phyloP scores from a whole-genome alignment of 2,888 invertebrate species.

The Noctua janthina region DNA sequence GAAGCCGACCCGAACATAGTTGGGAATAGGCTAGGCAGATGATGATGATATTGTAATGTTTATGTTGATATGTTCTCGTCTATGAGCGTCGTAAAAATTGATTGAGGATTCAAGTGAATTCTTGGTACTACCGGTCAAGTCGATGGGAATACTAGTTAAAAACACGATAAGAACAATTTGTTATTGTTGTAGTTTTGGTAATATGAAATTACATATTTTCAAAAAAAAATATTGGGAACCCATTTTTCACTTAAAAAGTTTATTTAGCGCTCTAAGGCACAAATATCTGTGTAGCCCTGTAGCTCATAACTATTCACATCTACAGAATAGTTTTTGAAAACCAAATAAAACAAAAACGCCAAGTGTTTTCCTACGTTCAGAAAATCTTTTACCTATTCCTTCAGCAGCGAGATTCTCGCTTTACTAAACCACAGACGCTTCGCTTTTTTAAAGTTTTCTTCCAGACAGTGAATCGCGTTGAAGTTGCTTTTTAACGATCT shows the following conservation, averaged over 20 bases:
- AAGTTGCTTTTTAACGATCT: conserved; percentile 42
- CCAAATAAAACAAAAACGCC: neutral
- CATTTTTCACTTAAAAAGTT: neutral
- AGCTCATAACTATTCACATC: neutral
- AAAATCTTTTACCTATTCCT: conserved; percentile 17
- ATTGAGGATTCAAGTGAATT: neutral
- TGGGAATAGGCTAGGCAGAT: too few relatives aligned
- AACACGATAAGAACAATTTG: neutral
- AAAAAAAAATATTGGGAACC: neutral
- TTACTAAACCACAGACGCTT: conserved; percentile 5
- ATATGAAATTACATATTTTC: neutral
- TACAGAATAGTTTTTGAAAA: neutral
- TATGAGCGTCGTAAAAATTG: neutral
- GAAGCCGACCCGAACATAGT: too few relatives aligned
- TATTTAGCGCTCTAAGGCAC: neutral
- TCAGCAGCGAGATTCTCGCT: conserved; percentile 8
- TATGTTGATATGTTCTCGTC: neutral
- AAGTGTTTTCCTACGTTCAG: neutral
- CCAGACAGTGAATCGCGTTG: neutral
- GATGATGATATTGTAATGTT: too few relatives aligned
- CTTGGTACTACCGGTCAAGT: neutral
- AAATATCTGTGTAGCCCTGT: neutral
- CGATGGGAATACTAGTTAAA: neutral
- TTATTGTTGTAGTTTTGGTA: neutral
- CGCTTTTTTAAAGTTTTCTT: conserved; percentile 29